Evolutionary conservation across 2,888 invertebrate species (phyloP), one percentile per base, ranked within the genome.

Genomic region (Furcula furcula): DNA sequence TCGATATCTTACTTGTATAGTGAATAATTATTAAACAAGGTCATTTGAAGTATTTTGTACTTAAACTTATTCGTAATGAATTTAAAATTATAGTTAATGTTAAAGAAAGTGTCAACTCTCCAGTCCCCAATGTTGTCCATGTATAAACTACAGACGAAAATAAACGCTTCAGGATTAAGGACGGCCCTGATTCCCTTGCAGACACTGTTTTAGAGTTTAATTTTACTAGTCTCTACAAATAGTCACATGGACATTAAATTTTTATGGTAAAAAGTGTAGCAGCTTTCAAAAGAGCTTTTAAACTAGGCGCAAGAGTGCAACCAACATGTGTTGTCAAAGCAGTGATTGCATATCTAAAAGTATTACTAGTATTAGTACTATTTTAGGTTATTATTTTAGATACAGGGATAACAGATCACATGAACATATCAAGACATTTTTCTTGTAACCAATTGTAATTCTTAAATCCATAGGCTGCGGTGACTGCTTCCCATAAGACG

Each of bases 131-230:
- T 23, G 23, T 7, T 12, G 7, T 19, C 16, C 13, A 36, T 54
- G 55, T 58, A 54, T 58, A 49, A 43, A 41, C 26, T 35, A 38
- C 39, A 42, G 42, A 52, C 43, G 22, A 45, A 47, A 61, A 56
- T 56, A 57, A 45, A 53, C 52, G 36, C 19, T 36, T 50, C 40
- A 47, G 35, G 31, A 28, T 29, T 38, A 45, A 46, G 43, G 28
- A 34, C 46, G 40, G 23, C 26, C 9, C 16, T 48, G 53, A 40
- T 40, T 38, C 34, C 34, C 36, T 35, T 40, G 36, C 48, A 44
- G 28, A 18, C 36, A 30, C 40, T 39, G 37, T 57, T 54, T 54
- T 56, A 57, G 46, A 55, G 22, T 27, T 18, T 25, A 9, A 15
- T 56, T 56, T 54, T 53, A 55, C 56, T 45, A 40, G 31, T 28